Evolutionary conservation across 2,797 vertebrate genomes (phyloP).

Genomic region (Pitangus sulphuratus): DNA sequence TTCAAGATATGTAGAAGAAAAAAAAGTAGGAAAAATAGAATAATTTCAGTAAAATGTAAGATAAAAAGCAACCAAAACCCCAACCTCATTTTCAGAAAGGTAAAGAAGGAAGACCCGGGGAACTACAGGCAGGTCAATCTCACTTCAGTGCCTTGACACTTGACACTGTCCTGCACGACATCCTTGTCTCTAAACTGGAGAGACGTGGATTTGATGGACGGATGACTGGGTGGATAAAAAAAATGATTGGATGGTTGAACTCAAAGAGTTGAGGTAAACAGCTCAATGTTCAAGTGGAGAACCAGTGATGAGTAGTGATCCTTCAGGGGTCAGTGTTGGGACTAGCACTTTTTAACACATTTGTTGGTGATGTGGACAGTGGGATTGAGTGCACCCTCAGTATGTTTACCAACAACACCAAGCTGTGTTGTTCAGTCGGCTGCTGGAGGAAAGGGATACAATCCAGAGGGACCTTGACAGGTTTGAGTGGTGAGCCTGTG

Average conservation of each 20-base stretch:
- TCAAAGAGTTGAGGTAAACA: neutral
- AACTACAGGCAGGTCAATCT: neutral
- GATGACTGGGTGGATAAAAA: neutral
- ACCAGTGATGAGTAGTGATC: neutral
- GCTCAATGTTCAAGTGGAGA: neutral
- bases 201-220: neutral
- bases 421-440: neutral
- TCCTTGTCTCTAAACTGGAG: neutral
- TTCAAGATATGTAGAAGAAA: neutral
- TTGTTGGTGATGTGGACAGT: rapidly evolving
- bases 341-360: rapidly evolving
- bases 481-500: too few relatives aligned
- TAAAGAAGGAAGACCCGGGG: neutral
- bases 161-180: neutral
- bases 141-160: neutral
- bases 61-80: neutral
- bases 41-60: neutral
- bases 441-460: neutral
- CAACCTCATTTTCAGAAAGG: neutral
- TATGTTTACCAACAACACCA: too few relatives aligned
- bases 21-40: neutral
- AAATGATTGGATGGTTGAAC: neutral
- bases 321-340: neutral
- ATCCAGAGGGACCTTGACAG: neutral
- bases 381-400: neutral